Conservation (phyloP, 2,113 vertebrate species). For the Hystrix brachyura region DNA sequence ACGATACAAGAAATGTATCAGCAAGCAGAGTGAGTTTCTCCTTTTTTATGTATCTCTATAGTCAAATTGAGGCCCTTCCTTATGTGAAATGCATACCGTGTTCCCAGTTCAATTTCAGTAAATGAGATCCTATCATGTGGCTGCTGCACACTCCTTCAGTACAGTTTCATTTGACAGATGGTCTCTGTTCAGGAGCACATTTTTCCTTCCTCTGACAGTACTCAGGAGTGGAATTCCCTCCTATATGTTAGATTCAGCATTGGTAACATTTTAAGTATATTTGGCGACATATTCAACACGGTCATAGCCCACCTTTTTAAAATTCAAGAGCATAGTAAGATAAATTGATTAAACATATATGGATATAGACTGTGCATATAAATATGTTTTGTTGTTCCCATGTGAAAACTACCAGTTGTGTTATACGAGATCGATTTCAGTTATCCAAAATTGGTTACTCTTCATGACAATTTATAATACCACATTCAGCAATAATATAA, state of each 20-base stretch:
- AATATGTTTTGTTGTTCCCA: conserved; percentile 28
- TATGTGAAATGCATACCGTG: background rate
- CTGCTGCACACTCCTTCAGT: conserved; percentile 45
- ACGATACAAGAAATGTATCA: background rate
- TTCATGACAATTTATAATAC: conserved; percentile 20
- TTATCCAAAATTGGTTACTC: background rate
- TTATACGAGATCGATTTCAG: background rate
- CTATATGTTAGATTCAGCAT: background rate
- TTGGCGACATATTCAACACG: background rate
- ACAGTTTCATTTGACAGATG: conserved; percentile 72
- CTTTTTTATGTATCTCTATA: background rate
- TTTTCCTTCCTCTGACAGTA: conserved; percentile 38
- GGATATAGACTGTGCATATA: background rate
- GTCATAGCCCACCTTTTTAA: background rate
- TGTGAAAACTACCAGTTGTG: conserved; percentile 1
- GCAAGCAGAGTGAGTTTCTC: background rate
- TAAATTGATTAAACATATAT: conserved; percentile 42
- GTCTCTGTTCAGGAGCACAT: conserved; percentile 51
- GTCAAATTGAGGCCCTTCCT: conserved; percentile 38
- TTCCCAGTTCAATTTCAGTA: conserved; percentile 54
- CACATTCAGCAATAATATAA: background rate
- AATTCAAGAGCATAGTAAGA: background rate
- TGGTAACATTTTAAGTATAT: conserved; percentile 39
- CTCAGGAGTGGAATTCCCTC: conserved; percentile 36
- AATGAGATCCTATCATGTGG: conserved; percentile 53